A percentile compares a stretch with the other conserved stretches of the same genome.
Evolutionary conservation across 2,888 invertebrate genomes (phyloP).

Genomic region (Campoplex capitator): DNA sequence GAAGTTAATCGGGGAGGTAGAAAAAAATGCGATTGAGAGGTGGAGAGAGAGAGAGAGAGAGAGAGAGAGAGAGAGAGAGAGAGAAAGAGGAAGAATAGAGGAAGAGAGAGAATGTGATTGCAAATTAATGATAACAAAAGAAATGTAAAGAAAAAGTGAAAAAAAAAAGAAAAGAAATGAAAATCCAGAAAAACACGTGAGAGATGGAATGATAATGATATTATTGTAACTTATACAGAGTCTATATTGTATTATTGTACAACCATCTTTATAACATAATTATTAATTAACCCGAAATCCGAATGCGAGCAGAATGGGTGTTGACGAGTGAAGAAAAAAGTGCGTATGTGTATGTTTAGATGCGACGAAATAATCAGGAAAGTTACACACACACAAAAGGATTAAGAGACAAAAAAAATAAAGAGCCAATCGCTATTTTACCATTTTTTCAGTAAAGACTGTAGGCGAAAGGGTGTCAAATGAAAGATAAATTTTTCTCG

Average conservation of each 20-base stretch:
- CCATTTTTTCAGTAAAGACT: constrained; percentile 76
- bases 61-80: constrained; percentile 31
- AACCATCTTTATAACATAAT: constrained; percentile 76
- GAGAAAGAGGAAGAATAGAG: constrained; percentile 16
- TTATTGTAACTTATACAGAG: constrained; percentile 84
- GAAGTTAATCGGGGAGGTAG: constrained; percentile 55
- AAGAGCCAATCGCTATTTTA: constrained; percentile 78
- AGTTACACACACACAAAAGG: constrained; percentile 40
- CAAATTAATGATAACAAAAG: constrained; percentile 59
- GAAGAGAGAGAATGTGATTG: constrained; percentile 15
- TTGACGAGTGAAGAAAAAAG: constrained; percentile 36
- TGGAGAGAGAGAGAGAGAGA: constrained; percentile 54
- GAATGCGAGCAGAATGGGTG: constrained; percentile 44
- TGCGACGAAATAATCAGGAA: constrained; percentile 58
- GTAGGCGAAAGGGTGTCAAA: constrained; percentile 48
- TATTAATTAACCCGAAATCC: constrained; percentile 72
- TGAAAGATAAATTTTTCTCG: constrained; percentile 42
- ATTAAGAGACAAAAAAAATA: constrained; percentile 63
- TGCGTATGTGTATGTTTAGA: constrained; percentile 48
- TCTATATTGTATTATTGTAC: constrained; percentile 83
- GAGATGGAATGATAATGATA: constrained; percentile 71
- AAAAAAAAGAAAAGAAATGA: constrained; percentile 36
- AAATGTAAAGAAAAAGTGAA: background rate
- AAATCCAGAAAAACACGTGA: constrained; percentile 43
- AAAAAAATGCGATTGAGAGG: constrained; percentile 52